These are phyloP conservation scores for Brachirus orientalis DNA, from an alignment of 2,113 vertebrate genomes.

Conservation along the genomic window DNA sequence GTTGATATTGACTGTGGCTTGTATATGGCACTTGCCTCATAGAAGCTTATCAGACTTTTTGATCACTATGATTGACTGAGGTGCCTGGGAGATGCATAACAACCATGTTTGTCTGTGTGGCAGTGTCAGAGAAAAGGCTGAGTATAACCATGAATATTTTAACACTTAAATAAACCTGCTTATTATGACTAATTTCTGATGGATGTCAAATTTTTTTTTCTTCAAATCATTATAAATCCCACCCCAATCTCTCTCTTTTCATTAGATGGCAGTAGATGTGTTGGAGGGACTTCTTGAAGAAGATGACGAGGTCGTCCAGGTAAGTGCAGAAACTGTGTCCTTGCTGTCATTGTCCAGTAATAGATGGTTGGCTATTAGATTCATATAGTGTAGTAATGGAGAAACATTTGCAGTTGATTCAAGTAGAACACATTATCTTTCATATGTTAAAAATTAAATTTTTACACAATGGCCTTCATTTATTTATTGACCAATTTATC, in stretches of 20 bases:
- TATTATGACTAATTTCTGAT: no score
- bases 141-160: constrained; percentile 4
- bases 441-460: no score
- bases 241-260: constrained; percentile 6
- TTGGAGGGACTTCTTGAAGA: constrained; percentile 84
- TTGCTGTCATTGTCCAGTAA: background rate
- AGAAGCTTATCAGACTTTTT: constrained; percentile 57
- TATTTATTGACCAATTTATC: no score
- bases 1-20: constrained; percentile 63
- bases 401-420: no score
- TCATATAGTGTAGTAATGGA: no score
- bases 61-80: constrained; percentile 63
- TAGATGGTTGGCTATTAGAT: background rate
- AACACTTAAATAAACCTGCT: background rate
- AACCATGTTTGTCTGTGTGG: background rate
- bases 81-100: constrained; percentile 33
- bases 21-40: constrained; percentile 38
- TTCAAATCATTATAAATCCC: constrained; percentile 1
- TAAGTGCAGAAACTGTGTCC: constrained; percentile 50
- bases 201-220: constrained; percentile 4
- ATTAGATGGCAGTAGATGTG: constrained; percentile 81
- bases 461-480: no score
- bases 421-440: no score
- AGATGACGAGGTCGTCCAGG: constrained; percentile 86
- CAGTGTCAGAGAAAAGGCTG: background rate